Evolutionary conservation across 2,888 invertebrate genomes (phyloP).

Genomic region (Volucella zonaria): DNA sequence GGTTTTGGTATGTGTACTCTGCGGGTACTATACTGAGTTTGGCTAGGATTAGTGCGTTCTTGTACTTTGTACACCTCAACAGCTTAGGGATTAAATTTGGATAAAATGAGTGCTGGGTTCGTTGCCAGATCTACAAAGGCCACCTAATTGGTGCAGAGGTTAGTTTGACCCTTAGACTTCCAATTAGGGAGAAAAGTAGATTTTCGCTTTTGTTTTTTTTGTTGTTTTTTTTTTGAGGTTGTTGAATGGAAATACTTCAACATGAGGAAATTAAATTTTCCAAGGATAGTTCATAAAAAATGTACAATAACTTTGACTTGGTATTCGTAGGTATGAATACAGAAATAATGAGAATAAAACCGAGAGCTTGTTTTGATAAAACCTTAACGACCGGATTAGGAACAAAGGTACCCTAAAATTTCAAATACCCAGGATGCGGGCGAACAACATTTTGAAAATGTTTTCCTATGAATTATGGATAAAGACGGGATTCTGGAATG

Average conservation of each 20-base stretch:
- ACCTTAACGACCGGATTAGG: not conserved
- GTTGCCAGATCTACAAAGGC: too few relatives aligned
- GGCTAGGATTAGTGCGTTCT: slow-evolving; percentile 20
- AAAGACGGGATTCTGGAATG: too few relatives aligned
- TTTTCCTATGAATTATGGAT: too few relatives aligned
- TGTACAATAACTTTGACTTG: too few relatives aligned
- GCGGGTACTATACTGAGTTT: not conserved
- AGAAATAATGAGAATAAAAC: too few relatives aligned
- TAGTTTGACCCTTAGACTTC: too few relatives aligned
- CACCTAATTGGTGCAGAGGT: too few relatives aligned
- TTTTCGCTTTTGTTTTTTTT: not conserved
- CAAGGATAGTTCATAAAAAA: too few relatives aligned
- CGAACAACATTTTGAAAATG: too few relatives aligned
- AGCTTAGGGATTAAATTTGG: slow-evolving; percentile 22
- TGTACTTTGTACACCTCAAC: not conserved
- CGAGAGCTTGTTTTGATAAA: not conserved
- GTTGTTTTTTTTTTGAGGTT: not conserved
- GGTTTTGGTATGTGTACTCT: slow-evolving; percentile 2
- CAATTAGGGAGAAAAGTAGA: not conserved
- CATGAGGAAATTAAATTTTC: too few relatives aligned
- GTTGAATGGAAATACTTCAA: not conserved
- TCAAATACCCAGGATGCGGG: too few relatives aligned
- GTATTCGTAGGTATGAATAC: not conserved
- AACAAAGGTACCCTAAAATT: not conserved
- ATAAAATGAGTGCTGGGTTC: not conserved